Conservation (phyloP, 2,888 invertebrate genomes). For the Spilosoma lubricipeda region DNA sequence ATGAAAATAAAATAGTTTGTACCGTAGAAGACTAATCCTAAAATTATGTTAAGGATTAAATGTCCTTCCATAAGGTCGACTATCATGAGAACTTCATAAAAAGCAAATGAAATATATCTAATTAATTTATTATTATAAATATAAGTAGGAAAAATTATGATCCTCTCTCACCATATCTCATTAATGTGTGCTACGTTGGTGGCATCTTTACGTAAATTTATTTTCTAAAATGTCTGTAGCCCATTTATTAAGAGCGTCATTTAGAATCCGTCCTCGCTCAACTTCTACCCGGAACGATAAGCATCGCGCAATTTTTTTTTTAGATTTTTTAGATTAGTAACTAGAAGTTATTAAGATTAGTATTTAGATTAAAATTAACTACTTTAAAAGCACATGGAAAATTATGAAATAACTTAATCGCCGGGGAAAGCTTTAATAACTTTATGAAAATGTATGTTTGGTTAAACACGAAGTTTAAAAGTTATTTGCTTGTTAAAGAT, state of each 20-base stretch:
- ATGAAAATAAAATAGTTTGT: neutral
- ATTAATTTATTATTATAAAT: neutral
- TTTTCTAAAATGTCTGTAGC: slow-evolving; percentile 32
- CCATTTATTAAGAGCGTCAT: slow-evolving; percentile 28
- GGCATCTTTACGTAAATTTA: slow-evolving; percentile 27
- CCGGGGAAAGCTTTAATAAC: neutral
- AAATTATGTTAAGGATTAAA: neutral
- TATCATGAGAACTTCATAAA: neutral
- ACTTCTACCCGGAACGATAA: slow-evolving; percentile 21
- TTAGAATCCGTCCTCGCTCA: slow-evolving; percentile 17
- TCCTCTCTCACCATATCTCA: slow-evolving; percentile 16
- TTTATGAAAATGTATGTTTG: neutral
- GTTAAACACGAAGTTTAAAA: slow-evolving; percentile 6
- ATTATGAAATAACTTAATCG: slow-evolving; percentile 10
- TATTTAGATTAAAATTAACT: slow-evolving; percentile 13
- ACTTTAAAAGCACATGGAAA: slow-evolving; percentile 5
- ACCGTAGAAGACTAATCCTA: neutral
- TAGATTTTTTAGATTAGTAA: slow-evolving; percentile 4
- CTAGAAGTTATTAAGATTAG: slow-evolving; percentile 12
- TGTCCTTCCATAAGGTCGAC: neutral
- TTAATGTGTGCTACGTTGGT: slow-evolving; percentile 27
- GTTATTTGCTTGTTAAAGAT: slow-evolving; percentile 12
- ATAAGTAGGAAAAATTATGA: slow-evolving; percentile 9
- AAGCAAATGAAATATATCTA: neutral
- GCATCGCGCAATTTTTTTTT: slow-evolving; percentile 22